phyloP scores from a whole-genome alignment of 2,113 vertebrate genomes.

The Pedionomus torquatus region DNA sequence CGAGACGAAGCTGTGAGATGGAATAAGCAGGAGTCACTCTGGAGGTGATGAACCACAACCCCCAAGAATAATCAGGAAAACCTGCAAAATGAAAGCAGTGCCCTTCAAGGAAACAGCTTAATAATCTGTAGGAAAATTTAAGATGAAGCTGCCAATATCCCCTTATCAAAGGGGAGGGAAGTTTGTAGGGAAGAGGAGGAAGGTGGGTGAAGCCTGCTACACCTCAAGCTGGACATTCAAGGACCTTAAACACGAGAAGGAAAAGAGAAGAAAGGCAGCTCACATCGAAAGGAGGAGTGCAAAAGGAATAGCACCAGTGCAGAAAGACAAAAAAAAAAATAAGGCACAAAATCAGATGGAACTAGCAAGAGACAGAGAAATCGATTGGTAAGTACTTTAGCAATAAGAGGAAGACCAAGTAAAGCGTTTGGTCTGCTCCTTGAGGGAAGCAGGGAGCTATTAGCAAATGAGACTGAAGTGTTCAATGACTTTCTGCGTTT shows the following conservation, averaged over 20 bases:
- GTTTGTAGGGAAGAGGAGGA: background rate
- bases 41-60: background rate
- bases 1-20: background rate
- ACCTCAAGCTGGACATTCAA: fast-evolving
- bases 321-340: background rate
- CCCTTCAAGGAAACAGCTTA: background rate
- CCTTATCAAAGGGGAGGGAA: background rate
- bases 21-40: too few species aligned
- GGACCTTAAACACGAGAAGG: background rate
- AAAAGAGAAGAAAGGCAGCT: background rate
- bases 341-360: background rate
- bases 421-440: slow-evolving; percentile 31
- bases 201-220: background rate
- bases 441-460: slow-evolving; percentile 65
- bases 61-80: background rate
- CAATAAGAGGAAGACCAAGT: background rate
- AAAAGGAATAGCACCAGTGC: background rate
- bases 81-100: too few species aligned
- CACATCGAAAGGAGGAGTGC: background rate
- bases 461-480: slow-evolving; percentile 68
- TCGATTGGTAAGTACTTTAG: background rate
- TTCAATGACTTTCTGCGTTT: slow-evolving; percentile 60
- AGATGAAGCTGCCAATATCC: background rate
- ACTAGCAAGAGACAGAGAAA: background rate
- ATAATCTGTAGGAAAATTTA: background rate